These are phyloP conservation scores for Lampris incognitus DNA, from an alignment of 2,113 vertebrate species.

Conservation along the genomic window DNA sequence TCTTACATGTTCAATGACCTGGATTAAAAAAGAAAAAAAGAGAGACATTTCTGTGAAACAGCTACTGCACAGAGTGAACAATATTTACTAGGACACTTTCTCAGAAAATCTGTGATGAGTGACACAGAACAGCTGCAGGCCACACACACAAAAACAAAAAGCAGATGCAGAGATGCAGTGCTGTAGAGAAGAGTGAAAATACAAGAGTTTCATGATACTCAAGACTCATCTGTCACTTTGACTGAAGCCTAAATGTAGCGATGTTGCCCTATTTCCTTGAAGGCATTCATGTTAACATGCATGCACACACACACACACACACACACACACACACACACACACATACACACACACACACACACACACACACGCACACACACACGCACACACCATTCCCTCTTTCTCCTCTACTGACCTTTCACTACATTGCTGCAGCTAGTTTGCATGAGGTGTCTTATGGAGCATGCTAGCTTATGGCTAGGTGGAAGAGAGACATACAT, in stretches of 20 bases:
- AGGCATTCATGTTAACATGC: constrained; percentile 6
- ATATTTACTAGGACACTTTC: no score
- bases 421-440: constrained; percentile 62
- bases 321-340: constrained; percentile 11
- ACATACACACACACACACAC: constrained; percentile 28
- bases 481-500: not conserved
- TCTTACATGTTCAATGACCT: no score
- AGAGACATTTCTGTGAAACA: no score
- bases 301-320: constrained; percentile 27
- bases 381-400: constrained; percentile 31
- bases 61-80: no score
- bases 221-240: constrained; percentile 7
- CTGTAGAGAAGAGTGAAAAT: not conserved
- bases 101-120: no score
- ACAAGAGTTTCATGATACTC: not conserved
- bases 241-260: constrained; percentile 2
- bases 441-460: constrained; percentile 62
- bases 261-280: constrained; percentile 34
- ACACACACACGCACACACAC: constrained; percentile 16
- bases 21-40: no score
- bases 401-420: constrained; percentile 70
- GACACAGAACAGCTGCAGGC: no score
- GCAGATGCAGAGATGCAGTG: not conserved
- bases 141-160: no score
- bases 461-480: constrained; percentile 46